phyloP scores from a whole-genome alignment of 2,888 invertebrate genomes.

The Pterobdella sp. region DNA sequence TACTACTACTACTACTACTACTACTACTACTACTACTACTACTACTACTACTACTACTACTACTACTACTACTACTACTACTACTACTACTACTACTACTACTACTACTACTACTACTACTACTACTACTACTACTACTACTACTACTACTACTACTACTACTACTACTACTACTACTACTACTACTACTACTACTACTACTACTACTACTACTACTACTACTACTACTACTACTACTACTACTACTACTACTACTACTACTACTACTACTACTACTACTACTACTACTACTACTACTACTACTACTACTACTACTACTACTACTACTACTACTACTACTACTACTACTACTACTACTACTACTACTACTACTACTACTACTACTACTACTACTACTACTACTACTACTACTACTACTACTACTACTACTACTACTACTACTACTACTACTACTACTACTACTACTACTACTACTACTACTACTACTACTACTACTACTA shows the following conservation, averaged over 20 bases:
- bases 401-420: constrained; percentile 35
- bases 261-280: constrained; percentile 30
- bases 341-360: constrained; percentile 28
- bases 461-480: constrained; percentile 16
- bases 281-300: constrained; percentile 29
- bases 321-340: constrained; percentile 31
- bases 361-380: constrained; percentile 14
- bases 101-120: constrained; percentile 18
- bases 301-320: constrained; percentile 27
- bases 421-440: constrained; percentile 33
- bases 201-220: constrained; percentile 30
- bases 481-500: constrained; percentile 15
- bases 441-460: constrained; percentile 32
- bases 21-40: constrained; percentile 11
- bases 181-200: constrained; percentile 30
- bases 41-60: constrained; percentile 3
- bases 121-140: constrained; percentile 29
- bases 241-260: constrained; percentile 27
- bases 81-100: constrained; percentile 23
- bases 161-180: constrained; percentile 31
- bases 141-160: constrained; percentile 32
- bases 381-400: constrained; percentile 33
- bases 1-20: constrained; percentile 15
- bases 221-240: constrained; percentile 28
- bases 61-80: constrained; percentile 16